Base-by-base conservation (phyloP, 2,113 vertebrate genomes). In the Ochotona curzoniae region DNA sequence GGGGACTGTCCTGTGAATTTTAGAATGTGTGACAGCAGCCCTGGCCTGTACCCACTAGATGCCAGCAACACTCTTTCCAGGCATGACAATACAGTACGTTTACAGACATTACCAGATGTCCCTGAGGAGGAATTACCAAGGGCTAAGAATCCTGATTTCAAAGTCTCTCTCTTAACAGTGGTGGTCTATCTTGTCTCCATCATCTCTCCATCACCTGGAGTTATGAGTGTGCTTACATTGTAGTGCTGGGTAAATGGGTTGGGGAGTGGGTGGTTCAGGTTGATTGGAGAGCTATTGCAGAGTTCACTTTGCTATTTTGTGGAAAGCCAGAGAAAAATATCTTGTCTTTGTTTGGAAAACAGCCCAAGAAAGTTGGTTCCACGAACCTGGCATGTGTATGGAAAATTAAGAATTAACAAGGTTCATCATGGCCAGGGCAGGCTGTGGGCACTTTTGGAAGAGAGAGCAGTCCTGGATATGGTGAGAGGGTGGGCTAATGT, bases 91-190 rank as follows among this genome's bases (percentile, higher is more conserved):
- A 30, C 47, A 63, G 21, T 66, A 18, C 8, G 13, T 63, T 66
- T 82, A 18, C 26, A 69, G 57, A 63, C 38, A 70, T 14, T 20
- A 35, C 20, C 49, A 30, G 8, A 15, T 44, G 28, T 57, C 35
- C 5, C 32, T 38, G 30, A 3, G n/a, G 1, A 9, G 18, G 5
- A 44, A 35, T 14, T n/a, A 0, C 0, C 21, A 49, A 20, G 1
- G 0, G 25, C 13, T 23, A 35, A 76, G 57, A 49, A 78, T 21
- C 35, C 38, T 38, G 60, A 21, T 66, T 78, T 18, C 5, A 82
- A 57, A 20, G 17, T 38, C 47, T 35, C n/a, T 94, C 7, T 17
- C 1, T 30, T 74, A 57, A 47, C 25, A 70, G 25, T 13, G 2
- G 13, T 74, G 12, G 1, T 67, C 47, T 44, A 1, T 76, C 38